Evolutionary conservation across 2,888 invertebrate species (phyloP).

Genomic region (Anorthoa munda): DNA sequence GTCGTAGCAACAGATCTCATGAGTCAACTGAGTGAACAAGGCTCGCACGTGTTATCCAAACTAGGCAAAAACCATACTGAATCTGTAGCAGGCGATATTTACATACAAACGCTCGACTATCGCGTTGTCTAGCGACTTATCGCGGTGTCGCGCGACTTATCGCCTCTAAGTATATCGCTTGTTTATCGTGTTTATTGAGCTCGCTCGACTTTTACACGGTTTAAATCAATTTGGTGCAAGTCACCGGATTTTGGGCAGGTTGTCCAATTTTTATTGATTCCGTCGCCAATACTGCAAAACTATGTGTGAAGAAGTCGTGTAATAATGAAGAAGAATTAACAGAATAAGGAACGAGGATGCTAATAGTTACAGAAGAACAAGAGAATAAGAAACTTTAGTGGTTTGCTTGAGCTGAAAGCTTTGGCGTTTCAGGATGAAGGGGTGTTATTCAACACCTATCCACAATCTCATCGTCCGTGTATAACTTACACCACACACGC

Average conservation of each 20-base stretch:
- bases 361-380: not conserved
- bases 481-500: slow-evolving; percentile 45
- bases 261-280: slow-evolving; percentile 14
- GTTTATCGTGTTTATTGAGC: slow-evolving; percentile 67
- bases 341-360: not conserved
- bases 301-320: not conserved
- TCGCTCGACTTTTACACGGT: slow-evolving; percentile 61
- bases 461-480: not conserved
- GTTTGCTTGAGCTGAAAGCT: not conserved
- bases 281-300: not conserved
- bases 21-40: slow-evolving; percentile 66
- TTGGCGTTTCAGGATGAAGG: not conserved
- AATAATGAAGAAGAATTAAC: not conserved
- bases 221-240: slow-evolving; percentile 49
- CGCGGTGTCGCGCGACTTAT: slow-evolving; percentile 61
- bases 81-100: slow-evolving; percentile 62
- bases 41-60: slow-evolving; percentile 66
- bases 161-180: slow-evolving; percentile 55
- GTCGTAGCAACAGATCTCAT: slow-evolving; percentile 51
- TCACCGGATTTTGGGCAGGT: slow-evolving; percentile 18
- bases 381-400: not conserved
- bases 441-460: not conserved
- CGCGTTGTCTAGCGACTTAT: slow-evolving; percentile 58
- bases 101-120: slow-evolving; percentile 68
- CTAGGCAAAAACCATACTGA: slow-evolving; percentile 64